Evolutionary conservation across 2,888 invertebrate species (phyloP).

Genomic region (Macrosiphum euphorbiae): DNA sequence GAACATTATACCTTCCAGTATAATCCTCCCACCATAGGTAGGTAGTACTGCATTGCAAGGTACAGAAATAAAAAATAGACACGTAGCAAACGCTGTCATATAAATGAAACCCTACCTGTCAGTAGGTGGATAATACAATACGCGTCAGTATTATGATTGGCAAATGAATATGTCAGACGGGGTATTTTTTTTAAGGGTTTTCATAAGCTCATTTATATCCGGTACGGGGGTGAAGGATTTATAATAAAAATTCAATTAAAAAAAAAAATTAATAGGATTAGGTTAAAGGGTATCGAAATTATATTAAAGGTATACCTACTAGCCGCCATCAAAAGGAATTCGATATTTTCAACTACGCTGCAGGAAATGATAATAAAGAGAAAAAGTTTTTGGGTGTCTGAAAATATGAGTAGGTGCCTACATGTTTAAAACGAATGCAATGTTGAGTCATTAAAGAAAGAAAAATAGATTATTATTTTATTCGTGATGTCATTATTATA

Average conservation of each 20-base stretch:
- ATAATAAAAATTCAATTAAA: conserved; percentile 63
- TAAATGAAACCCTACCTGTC: conserved; percentile 64
- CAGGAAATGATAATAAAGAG: conserved; percentile 61
- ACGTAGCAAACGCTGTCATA: conserved; percentile 61
- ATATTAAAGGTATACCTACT: conserved; percentile 27
- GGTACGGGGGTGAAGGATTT: conserved; percentile 54
- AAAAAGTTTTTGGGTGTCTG: conserved; percentile 10
- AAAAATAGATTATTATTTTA: background rate
- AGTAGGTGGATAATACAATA: conserved; percentile 56
- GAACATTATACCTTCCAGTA: conserved; percentile 40
- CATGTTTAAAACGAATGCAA: conserved; percentile 17
- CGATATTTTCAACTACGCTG: conserved; percentile 36
- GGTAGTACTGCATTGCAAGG: background rate
- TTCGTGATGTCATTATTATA: background rate
- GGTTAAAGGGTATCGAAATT: conserved; percentile 55
- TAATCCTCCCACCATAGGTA: conserved; percentile 17
- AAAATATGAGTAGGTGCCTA: background rate
- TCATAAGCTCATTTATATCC: conserved; percentile 64
- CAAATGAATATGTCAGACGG: conserved; percentile 60
- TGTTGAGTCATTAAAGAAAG: conserved; percentile 2
- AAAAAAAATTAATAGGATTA: conserved; percentile 64
- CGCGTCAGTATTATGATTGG: conserved; percentile 64
- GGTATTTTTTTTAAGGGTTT: conserved; percentile 54
- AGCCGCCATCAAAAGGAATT: conserved; percentile 57
- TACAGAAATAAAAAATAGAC: conserved; percentile 47